phyloP scores from a whole-genome alignment of 2,888 invertebrate genomes.

The Phlogophora meticulosa region DNA sequence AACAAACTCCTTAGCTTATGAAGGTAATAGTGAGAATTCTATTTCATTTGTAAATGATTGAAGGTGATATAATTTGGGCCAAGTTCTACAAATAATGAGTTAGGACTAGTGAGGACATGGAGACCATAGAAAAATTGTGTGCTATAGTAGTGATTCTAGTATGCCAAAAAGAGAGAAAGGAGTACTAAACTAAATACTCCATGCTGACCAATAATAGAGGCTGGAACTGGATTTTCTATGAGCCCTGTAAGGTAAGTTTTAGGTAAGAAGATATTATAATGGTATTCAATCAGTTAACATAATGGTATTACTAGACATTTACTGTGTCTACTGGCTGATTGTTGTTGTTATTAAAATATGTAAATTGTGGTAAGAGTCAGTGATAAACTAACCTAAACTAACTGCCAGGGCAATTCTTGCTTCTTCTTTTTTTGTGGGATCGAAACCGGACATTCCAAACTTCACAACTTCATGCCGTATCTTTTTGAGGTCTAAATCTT shows the following conservation, averaged over 20 bases:
- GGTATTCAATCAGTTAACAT: neutral
- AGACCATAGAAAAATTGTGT: too few species aligned
- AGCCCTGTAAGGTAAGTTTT: constrained; percentile 21
- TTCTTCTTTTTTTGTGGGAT: constrained; percentile 93
- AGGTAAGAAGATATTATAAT: constrained; percentile 3
- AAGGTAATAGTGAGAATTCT: neutral
- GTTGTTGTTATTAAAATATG: neutral
- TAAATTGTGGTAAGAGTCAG: neutral
- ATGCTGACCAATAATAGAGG: neutral
- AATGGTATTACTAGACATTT: neutral
- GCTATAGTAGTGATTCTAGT: neutral
- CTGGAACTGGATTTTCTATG: constrained; percentile 2
- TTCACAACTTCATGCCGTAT: constrained; percentile 96
- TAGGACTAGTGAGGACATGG: too few species aligned
- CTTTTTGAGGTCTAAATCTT: constrained; percentile 93
- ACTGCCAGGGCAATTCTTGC: constrained; percentile 95
- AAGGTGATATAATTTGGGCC: too few species aligned
- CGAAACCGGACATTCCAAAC: constrained; percentile 95
- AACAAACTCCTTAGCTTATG: too few species aligned
- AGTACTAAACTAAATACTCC: constrained; percentile 19
- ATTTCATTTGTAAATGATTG: neutral
- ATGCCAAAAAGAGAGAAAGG: neutral
- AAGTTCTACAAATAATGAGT: too few species aligned
- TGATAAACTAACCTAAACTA: constrained; percentile 92
- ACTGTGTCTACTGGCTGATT: neutral